phyloP scores from a whole-genome alignment of 2,888 invertebrate genomes.

The Microplitis deprimator region DNA sequence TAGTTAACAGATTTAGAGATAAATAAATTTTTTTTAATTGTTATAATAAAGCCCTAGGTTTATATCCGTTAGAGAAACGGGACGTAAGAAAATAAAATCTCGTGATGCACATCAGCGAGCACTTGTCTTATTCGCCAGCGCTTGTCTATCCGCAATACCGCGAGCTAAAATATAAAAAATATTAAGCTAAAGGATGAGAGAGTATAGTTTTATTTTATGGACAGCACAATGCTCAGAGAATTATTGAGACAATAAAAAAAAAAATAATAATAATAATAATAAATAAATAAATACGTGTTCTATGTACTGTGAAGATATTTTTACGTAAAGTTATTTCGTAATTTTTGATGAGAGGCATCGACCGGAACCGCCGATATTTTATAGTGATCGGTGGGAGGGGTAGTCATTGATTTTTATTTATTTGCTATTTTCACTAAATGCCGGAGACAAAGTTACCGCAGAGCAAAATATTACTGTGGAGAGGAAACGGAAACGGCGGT shows the following conservation, averaged over 20 bases:
- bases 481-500: neutral
- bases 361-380: conserved; percentile 18
- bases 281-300: neutral
- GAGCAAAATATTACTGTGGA: neutral
- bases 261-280: neutral
- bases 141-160: neutral
- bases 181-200: neutral
- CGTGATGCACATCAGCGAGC: neutral
- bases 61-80: conserved; percentile 13
- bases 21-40: neutral
- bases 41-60: neutral
- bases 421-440: neutral
- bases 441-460: neutral
- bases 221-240: too few relatives aligned
- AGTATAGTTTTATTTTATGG: too few relatives aligned
- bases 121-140: neutral
- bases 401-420: conserved; percentile 6
- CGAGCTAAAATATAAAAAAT: neutral
- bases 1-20: neutral
- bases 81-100: conserved; percentile 6
- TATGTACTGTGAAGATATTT: neutral
- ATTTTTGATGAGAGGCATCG: conserved; percentile 44
- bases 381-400: neutral
- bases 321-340: conserved; percentile 5
- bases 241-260: neutral